phyloP scores from a whole-genome alignment of 2,113 vertebrate genomes.

The Antidorcas marsupialis region DNA sequence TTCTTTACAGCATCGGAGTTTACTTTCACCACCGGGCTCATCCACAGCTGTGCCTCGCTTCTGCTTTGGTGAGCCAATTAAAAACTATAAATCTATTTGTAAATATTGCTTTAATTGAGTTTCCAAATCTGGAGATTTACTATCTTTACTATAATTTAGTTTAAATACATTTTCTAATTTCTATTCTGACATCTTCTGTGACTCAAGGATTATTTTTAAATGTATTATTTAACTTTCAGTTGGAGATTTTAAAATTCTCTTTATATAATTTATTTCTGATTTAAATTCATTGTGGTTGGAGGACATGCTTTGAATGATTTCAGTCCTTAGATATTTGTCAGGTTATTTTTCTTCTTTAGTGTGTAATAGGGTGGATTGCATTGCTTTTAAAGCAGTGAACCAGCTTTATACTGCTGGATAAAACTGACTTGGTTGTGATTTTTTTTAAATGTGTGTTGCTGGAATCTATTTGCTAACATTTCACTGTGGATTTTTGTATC shows the following conservation, averaged over 20 bases:
- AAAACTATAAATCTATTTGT: neutral
- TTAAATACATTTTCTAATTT: neutral
- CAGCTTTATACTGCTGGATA: neutral
- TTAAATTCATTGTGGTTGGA: neutral
- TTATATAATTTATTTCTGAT: neutral
- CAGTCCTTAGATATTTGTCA: neutral
- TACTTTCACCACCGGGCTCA: neutral
- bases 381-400: neutral
- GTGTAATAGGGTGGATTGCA: neutral
- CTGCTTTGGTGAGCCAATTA: neutral
- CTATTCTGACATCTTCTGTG: neutral
- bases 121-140: neutral
- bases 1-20: neutral
- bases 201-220: neutral
- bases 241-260: neutral
- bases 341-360: neutral
- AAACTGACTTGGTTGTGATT: neutral
- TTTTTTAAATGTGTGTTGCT: neutral
- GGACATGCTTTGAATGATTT: neutral
- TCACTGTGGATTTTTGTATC: neutral
- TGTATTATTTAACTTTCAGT: neutral
- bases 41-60: neutral
- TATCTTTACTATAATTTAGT: neutral
- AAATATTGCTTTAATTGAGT: neutral
- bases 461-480: neutral